phyloP scores from a whole-genome alignment of 2,888 invertebrate genomes.

The Lypha dubia region DNA sequence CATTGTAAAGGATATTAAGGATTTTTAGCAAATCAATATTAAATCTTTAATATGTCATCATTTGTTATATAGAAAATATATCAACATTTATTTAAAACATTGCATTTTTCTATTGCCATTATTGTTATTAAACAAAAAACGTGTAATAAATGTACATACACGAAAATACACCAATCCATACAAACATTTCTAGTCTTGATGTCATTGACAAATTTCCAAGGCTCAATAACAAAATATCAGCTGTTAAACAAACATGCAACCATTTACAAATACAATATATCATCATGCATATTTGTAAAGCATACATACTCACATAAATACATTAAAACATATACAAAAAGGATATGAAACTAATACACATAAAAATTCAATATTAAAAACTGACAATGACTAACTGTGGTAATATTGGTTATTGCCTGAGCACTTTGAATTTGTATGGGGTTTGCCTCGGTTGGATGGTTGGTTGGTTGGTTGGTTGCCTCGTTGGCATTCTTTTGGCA shows the following conservation, averaged over 20 bases:
- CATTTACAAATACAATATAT: constrained; percentile 29
- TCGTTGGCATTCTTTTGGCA: constrained; percentile 48
- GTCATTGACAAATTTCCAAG: constrained; percentile 70
- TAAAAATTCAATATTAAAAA: constrained; percentile 65
- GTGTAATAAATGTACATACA: background rate
- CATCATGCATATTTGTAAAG: constrained; percentile 9
- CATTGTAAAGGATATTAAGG: background rate
- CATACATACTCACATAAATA: background rate
- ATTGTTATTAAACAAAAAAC: background rate
- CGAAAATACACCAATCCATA: constrained; percentile 22
- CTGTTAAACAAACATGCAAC: constrained; percentile 49
- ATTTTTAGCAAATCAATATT: background rate
- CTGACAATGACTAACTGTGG: constrained; percentile 69
- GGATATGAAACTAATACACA: constrained; percentile 47
- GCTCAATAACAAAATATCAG: constrained; percentile 60
- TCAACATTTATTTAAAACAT: background rate
- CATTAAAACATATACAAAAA: constrained; percentile 43
- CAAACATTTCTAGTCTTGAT: constrained; percentile 49
- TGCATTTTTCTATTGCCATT: constrained; percentile 3
- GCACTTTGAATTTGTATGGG: constrained; percentile 33
- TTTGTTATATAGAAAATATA: background rate
- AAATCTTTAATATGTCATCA: background rate
- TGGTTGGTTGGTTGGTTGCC: constrained; percentile 25
- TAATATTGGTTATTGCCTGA: constrained; percentile 49
- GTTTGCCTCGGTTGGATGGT: constrained; percentile 32